These are phyloP conservation scores for Scalopus aquaticus DNA, from an alignment of 2,113 vertebrate species.

Conservation along the genomic window DNA sequence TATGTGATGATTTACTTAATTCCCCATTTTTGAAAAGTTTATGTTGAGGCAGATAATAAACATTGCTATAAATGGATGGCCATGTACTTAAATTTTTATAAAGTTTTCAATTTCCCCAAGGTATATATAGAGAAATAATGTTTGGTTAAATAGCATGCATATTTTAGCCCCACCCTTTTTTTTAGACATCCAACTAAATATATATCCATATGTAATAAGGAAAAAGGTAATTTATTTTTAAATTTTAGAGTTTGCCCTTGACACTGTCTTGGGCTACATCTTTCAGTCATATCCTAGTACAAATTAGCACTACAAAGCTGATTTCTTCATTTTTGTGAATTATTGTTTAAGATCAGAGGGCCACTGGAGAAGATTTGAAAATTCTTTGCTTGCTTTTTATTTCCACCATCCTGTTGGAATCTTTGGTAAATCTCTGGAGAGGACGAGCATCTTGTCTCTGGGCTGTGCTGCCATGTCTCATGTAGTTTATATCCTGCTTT, in stretches of 20 bases:
- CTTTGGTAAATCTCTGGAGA: neutral
- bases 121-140: neutral
- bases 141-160: neutral
- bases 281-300: neutral
- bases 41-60: neutral
- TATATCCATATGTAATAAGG: neutral
- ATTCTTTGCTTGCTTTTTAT: neutral
- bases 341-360: neutral
- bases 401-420: neutral
- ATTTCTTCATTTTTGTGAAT: neutral
- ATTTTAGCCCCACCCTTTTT: neutral
- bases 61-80: neutral
- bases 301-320: neutral
- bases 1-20: neutral
- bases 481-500: neutral
- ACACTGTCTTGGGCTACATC: neutral
- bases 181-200: neutral
- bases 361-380: neutral
- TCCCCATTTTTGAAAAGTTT: neutral
- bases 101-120: neutral
- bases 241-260: neutral
- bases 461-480: accelerated
- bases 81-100: neutral
- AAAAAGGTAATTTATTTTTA: neutral
- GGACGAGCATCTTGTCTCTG: neutral